Conservation (phyloP, 2,888 invertebrate species). For the Anthrax anthrax region DNA sequence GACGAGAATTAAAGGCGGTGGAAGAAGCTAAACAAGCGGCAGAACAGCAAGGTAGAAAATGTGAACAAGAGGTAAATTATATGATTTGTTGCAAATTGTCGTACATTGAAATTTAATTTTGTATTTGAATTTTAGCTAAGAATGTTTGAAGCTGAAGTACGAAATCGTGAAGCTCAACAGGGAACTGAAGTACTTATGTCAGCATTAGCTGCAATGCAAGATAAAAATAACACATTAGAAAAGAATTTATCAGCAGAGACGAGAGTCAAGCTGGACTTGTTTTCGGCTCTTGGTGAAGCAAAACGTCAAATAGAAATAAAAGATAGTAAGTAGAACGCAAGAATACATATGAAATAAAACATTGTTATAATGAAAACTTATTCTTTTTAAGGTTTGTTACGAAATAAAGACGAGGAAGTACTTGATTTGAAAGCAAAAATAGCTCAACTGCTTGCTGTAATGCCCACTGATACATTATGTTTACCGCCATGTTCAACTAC, state of each 20-base stretch:
- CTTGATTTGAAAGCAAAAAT: conserved; percentile 79
- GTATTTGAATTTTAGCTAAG: conserved; percentile 21
- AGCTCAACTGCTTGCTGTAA: conserved; percentile 85
- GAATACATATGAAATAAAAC: background rate
- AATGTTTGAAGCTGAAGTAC: conserved; percentile 30
- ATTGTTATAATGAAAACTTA: background rate
- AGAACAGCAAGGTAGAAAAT: conserved; percentile 31
- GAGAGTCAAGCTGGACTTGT: conserved; percentile 92
- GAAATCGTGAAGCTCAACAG: conserved; percentile 31
- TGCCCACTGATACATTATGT: conserved; percentile 50
- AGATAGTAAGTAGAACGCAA: conserved; percentile 48
- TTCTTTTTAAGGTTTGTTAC: conserved; percentile 49
- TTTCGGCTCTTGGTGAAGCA: conserved; percentile 91
- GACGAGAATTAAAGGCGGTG: conserved; percentile 46
- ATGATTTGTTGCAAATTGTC: background rate
- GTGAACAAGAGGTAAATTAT: conserved; percentile 29
- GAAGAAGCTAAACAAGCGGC: conserved; percentile 47
- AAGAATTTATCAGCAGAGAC: conserved; percentile 92
- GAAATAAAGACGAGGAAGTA: conserved; percentile 79
- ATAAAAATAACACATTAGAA: conserved; percentile 84
- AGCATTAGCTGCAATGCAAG: conserved; percentile 69
- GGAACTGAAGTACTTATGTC: conserved; percentile 65
- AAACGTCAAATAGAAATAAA: conserved; percentile 78
- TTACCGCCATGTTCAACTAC: conserved; percentile 39
- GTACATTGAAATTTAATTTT: too few relatives aligned